Base-by-base conservation (phyloP, 2,888 invertebrate species). In the Athetis lepigone region DNA sequence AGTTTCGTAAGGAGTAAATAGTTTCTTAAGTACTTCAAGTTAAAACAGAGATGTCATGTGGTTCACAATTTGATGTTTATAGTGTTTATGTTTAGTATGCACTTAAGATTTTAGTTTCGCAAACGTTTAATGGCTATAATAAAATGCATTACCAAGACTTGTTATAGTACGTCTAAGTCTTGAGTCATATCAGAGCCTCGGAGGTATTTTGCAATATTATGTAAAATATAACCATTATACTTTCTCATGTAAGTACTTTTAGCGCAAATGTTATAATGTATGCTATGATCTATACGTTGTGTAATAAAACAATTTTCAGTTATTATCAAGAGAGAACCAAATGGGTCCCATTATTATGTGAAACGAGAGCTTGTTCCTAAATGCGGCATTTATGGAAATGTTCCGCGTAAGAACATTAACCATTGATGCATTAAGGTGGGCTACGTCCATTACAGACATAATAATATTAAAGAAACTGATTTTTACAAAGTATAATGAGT, bases 351-450 rank as follows among this genome's bases (percentile, higher is more conserved):
- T 86, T 82, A 87, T 85, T 81, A 84, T 75, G 57, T 63, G 68
- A 65, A 74, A 78, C 73, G 77, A 72, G 75, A 66, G 69, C 81
- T 80, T 76, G 83, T 83, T 73, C 80, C 25, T 85, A 83, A 84
- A 86, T 82, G 85, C 70, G 56, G 52, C 77, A 72, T 85, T 88
- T 88, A 88, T 88, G 87, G 83, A 86, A 89, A 89, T 88, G 62
- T 73, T 69, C 66, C 62, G 57, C 49, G 62, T 58, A 74, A 25
- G 57, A 69, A 75, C 68, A 77, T 79, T 79, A 73, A 75, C 68
- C 76, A 76, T 79, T 78, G 80, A 81, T 81, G 80, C 67, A 78
- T 81, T 78, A 78, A 76, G 63, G 71, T 81, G 68, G 62, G 63
- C 61, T 63, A 29, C 52, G 65, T 45, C 57, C 54, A 77, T 78